A percentile compares a stretch with the other conserved stretches of the same genome.
phyloP scores from a whole-genome alignment of 2,797 vertebrate genomes.

The Delichon dasypus region DNA sequence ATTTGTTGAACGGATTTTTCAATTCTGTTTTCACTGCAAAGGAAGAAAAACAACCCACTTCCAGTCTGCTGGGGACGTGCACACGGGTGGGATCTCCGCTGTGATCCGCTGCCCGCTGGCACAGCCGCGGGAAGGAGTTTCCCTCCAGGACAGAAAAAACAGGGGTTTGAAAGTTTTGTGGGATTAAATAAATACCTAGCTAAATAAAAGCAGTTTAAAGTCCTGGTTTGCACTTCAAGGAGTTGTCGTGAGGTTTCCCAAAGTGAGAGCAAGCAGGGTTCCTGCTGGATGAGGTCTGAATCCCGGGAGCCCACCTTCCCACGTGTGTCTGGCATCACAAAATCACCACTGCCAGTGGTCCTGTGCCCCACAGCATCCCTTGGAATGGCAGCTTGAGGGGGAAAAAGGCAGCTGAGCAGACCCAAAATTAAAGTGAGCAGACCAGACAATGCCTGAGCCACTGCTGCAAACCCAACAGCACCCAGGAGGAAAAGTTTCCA shows the following conservation, averaged over 20 bases:
- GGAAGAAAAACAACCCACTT: constrained; percentile 59
- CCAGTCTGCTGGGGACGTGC: constrained; percentile 26
- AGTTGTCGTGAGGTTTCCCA: background rate
- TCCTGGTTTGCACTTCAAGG: background rate
- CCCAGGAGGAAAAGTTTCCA: background rate
- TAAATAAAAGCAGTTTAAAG: background rate
- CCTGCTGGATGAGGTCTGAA: background rate
- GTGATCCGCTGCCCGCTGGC: background rate
- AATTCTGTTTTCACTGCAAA: constrained; percentile 31
- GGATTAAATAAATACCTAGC: background rate
- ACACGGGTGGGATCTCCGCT: background rate
- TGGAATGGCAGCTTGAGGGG: accelerated
- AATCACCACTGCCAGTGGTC: accelerated
- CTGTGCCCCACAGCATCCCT: background rate
- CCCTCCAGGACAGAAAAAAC: background rate
- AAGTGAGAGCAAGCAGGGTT: background rate
- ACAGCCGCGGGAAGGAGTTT: background rate
- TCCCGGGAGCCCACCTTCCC: background rate
- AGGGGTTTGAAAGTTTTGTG: background rate
- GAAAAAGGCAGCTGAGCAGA: background rate
- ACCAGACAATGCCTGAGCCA: background rate
- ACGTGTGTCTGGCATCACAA: accelerated
- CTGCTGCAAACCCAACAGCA: background rate
- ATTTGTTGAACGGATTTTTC: constrained; percentile 40
- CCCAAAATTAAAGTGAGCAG: background rate